Evolutionary conservation across 2,888 invertebrate species (phyloP), one percentile per base, ranked within the genome.

Genomic region (Bellardia bayeri): DNA sequence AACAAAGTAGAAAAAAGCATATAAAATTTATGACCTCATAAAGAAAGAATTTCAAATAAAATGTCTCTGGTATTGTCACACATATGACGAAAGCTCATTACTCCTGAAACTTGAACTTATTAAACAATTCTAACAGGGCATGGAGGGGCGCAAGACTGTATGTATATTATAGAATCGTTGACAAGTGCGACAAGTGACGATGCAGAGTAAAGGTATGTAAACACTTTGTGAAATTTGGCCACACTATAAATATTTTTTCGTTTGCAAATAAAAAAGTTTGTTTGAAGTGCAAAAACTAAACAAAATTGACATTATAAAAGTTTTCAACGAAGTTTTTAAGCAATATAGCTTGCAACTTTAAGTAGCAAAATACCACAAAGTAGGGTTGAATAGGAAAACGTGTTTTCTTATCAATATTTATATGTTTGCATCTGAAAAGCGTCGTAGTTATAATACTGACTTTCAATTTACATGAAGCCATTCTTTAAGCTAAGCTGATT

Each of bases 1-100:
- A 63, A 64, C 61, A 40, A 4, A 14, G 6, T 37, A 37, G 37
- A 37, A 51, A 51, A 49, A 51, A 51, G 51, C 61, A 14, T 40
- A 14, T 33, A 72, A n/a, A 58, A 72, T 72, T 72, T 72, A 72
- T 72, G 72, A 42, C 23, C 56, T 72, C 58, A 72, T 72, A 72
- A 71, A 72, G 61, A 33, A 72, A 42, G 56, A 51, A 72, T 58
- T 72, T 58, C 72, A n/a, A 72, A 72, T 72, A 40, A 72, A 74
- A 61, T 33, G 56, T 56, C 51, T 5, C 56, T 23, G 8, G 4
- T 23, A 8, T 56, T 23, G 56, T 11, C 14, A 61, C 14, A 33
- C 61, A 61, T 33, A 61, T 61, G 61, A 61, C 33, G 33, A 61
- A 61, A 56, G 56, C 16, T 56, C 51, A 51, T 51, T 51, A 51